Conservation (phyloP, 2,888 invertebrate genomes). For the Netelia inedita region DNA sequence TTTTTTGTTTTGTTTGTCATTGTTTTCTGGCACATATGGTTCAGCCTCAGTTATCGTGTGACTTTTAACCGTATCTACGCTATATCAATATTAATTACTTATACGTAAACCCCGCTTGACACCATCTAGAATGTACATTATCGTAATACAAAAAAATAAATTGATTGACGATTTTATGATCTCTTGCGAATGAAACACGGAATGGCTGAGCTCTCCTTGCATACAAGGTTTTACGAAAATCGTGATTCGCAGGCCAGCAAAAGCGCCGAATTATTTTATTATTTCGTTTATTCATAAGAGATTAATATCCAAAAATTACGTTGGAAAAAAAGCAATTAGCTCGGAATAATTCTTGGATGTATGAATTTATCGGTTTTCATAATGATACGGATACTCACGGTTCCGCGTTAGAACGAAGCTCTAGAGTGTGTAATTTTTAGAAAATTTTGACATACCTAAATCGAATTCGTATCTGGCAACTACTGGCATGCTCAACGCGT, state of each 20-base stretch:
- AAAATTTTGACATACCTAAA: not conserved
- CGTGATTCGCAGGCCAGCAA: slow-evolving; percentile 39
- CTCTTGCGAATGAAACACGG: slow-evolving; percentile 60
- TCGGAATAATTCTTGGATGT: not conserved
- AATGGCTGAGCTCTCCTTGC: slow-evolving; percentile 61
- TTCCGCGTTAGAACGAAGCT: not conserved
- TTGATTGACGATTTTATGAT: slow-evolving; percentile 58
- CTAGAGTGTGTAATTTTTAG: not conserved
- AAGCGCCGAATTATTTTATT: slow-evolving; percentile 21
- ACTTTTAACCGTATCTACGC: slow-evolving; percentile 64
- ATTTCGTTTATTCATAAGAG: not conserved
- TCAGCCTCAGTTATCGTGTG: slow-evolving; percentile 61
- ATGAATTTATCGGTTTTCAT: not conserved
- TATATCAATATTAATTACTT: slow-evolving; percentile 46
- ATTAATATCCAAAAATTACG: not conserved
- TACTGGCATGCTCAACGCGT: slow-evolving; percentile 51
- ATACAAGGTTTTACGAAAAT: slow-evolving; percentile 31
- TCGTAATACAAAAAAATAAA: slow-evolving; percentile 56
- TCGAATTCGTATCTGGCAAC: slow-evolving; percentile 44
- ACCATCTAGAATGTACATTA: slow-evolving; percentile 64
- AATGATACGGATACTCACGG: not conserved
- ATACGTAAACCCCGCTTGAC: slow-evolving; percentile 48
- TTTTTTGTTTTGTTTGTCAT: not conserved
- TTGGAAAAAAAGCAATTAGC: not conserved
- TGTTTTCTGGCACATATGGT: slow-evolving; percentile 61